Evolutionary conservation across 2,888 invertebrate genomes (phyloP), one percentile per base, ranked within the genome.

Genomic region (Nycteola revayana): DNA sequence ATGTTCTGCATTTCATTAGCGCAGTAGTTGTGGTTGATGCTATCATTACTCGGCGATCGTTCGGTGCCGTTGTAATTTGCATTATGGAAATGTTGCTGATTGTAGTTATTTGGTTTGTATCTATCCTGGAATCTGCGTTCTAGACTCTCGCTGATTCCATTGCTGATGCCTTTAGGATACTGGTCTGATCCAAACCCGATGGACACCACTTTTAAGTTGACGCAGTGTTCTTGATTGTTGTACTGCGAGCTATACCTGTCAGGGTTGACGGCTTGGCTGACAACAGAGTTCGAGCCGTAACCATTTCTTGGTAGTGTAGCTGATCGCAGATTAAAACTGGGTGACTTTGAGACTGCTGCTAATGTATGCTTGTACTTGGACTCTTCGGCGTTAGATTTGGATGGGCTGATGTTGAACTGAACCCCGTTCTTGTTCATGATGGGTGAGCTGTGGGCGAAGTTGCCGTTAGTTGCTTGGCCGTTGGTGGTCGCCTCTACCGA

Each of bases 221-320:
- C 89, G 39, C 90, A 89, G 50, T 89, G 87, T 43, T 89, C 89
- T 55, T 88, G 84, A 42, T 88, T 88, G 50, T 89, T 89, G 60
- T 89, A 88, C 66, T 90, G 83, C 32, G 90, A 79, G 66, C 90
- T 81, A 70, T 90, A 87, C 51, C 89, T 61, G 47, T 89, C 85
- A 1, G 87, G 86, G 46, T 89, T 88, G 1, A 87, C 84, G 35
- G 81, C 84, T 42, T 75, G 85, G 42, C 66, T 81, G 41, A 71
- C 74, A n/a, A n/a, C 74, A 6, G 75, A 77, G 42, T 68, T 82
- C 3, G 83, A 76, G 0, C 77, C 80, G 49, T 88, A 93, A 17
- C 92, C 92, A 55, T 94, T 94, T 40, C 94, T 90, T 0, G 95
- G 94, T 29, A 94, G 73, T 1, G 95, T 95, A 10, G 93, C 93